Evolutionary conservation across 1,140 invertebrate species (phyloP).

Genomic region (Carcinoscorpius rotundicauda): DNA sequence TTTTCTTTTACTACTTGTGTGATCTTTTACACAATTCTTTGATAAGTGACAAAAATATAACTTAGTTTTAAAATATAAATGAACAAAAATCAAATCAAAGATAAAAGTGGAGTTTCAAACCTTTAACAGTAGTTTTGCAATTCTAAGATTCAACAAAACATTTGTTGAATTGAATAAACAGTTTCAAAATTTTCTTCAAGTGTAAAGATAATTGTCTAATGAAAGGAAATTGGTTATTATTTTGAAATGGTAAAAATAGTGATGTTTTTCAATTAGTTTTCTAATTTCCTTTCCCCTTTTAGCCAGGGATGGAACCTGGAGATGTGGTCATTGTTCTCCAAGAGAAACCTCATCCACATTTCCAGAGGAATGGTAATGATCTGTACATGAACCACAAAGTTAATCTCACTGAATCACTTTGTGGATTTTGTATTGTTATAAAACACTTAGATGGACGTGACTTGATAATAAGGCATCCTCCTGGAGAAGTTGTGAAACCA

Average conservation of each 20-base stretch:
- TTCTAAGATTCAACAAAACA: no score
- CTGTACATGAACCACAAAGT: constrained; percentile 37
- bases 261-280: no score
- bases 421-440: constrained; percentile 43
- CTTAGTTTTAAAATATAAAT: no score
- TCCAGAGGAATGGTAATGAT: constrained; percentile 38
- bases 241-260: not conserved
- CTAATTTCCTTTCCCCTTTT: constrained; percentile 8
- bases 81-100: no score
- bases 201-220: constrained; percentile 11
- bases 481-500: constrained; percentile 61
- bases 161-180: no score
- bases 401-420: constrained; percentile 41
- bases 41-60: no score
- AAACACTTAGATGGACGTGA: constrained; percentile 71
- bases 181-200: no score
- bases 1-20: no score
- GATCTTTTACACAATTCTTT: no score
- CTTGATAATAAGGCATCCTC: constrained; percentile 53
- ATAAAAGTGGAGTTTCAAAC: no score
- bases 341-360: constrained; percentile 39
- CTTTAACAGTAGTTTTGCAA: no score
- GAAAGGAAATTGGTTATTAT: not conserved
- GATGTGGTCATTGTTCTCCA: constrained; percentile 47
- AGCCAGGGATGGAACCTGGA: constrained; percentile 37